Base-by-base conservation (phyloP, 2,113 vertebrate genomes). In the Salvator merianae region DNA sequence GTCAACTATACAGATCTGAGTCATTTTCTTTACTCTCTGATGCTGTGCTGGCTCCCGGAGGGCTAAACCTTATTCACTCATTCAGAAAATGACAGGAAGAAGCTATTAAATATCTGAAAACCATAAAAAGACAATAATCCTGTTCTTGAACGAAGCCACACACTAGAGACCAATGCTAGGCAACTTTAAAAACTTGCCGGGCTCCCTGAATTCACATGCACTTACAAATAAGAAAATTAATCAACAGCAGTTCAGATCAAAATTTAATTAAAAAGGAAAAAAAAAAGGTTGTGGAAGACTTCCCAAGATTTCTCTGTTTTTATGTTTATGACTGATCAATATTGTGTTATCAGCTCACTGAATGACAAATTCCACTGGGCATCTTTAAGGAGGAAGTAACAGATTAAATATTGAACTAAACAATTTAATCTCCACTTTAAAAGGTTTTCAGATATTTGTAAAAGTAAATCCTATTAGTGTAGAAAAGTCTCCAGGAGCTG, bases 51-150 rank as follows among this genome's bases (percentile, higher is more conserved):
- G 91, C 94, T 97, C 96, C 96, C 95, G 94, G 91, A 95, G 96
- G 96, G 94, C 93, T 91, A 90, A 95, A 93, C 94, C 89, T 81
- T 96, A 95, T 94, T 96, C 95, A 95, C 94, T 97, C 96, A 96
- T 96, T 97, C 96, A 97, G 96, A 97, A 97, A 97, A 97, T 95
- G 95, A 96, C 95, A 97, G 95, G 95, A 97, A 96, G 95, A 95
- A 95, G 95, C 95, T 95, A 96, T 96, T 96, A 96, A 96, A 96
- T 96, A 97, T 97, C 97, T 97, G 96, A 96, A 96, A 97, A 96
- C 96, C 95, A 95, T 97, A 97, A 96, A 97, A 97, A 95, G 84
- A 95, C 94, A 97, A 96, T 97, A 96, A 96, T 92, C 93, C 93
- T 89, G 92, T 94, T 95, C 95, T 94, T 94, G 94, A 96, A 95